phyloP scores from a whole-genome alignment of 2,797 vertebrate genomes.

The Sebastes nivosus region DNA sequence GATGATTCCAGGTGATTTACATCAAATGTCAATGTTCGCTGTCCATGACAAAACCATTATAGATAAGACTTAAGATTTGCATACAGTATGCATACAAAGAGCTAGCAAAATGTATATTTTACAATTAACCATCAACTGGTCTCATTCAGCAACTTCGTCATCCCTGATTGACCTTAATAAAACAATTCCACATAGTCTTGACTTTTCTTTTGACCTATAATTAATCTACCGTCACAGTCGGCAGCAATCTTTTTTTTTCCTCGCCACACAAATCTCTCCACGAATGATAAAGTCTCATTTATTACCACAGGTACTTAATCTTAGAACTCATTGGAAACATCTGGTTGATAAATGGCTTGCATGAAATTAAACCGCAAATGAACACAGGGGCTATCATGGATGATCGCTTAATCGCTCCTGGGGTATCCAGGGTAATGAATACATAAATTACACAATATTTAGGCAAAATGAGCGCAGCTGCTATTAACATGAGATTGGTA shows the following conservation, averaged over 20 bases:
- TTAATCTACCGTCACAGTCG: slow-evolving; percentile 57
- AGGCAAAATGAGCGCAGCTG: slow-evolving; percentile 29
- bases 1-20: background rate
- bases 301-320: slow-evolving; percentile 77
- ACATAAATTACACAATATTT: slow-evolving; percentile 60
- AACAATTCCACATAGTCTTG: slow-evolving; percentile 45
- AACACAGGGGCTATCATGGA: slow-evolving; percentile 67
- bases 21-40: background rate
- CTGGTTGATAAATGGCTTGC: slow-evolving; percentile 80
- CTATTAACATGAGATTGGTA: slow-evolving; percentile 5
- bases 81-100: background rate
- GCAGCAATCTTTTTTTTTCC: background rate
- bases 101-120: background rate
- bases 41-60: background rate
- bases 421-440: slow-evolving; percentile 58
- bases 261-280: slow-evolving; percentile 64
- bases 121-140: background rate
- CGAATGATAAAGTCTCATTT: slow-evolving; percentile 76
- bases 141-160: background rate
- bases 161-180: slow-evolving; percentile 26
- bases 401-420: slow-evolving; percentile 61
- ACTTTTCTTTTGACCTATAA: slow-evolving; percentile 60
- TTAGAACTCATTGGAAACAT: slow-evolving; percentile 76
- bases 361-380: slow-evolving; percentile 78
- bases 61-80: background rate